A percentile compares a stretch with the other conserved stretches of the same genome.
Evolutionary conservation across 2,888 invertebrate species (phyloP).

Genomic region (Frankliniella intonsa): DNA sequence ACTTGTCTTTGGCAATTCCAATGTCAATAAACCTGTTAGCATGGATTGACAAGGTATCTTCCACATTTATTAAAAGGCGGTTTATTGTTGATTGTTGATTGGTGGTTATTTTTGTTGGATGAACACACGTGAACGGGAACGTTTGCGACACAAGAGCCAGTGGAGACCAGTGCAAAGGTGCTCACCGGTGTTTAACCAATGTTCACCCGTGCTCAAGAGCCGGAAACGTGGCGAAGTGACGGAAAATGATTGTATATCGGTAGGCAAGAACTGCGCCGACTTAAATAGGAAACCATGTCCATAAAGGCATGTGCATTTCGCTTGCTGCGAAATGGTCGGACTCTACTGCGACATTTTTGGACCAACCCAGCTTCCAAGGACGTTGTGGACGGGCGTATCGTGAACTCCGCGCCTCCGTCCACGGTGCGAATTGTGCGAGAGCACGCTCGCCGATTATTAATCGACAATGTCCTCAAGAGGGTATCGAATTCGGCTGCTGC

Average conservation of each 20-base stretch:
- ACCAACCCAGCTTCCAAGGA: constrained; percentile 36
- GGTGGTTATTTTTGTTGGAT: too few species aligned
- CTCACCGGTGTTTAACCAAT: not conserved
- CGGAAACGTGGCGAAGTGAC: not conserved
- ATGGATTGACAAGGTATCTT: too few species aligned
- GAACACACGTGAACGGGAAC: too few species aligned
- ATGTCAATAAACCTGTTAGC: too few species aligned
- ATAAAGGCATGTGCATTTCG: constrained; percentile 42
- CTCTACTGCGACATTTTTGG: constrained; percentile 49
- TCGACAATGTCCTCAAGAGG: constrained; percentile 64
- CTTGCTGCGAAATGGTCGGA: constrained; percentile 58
- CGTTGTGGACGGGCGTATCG: constrained; percentile 35
- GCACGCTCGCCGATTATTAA: constrained; percentile 60
- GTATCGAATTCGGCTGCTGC: constrained; percentile 63
- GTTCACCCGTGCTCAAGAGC: not conserved
- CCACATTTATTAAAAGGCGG: too few species aligned
- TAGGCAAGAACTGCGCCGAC: not conserved
- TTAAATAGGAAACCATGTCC: not conserved
- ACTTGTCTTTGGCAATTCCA: too few species aligned
- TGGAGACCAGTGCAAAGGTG: not conserved
- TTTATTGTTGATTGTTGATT: too few species aligned
- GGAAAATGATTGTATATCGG: not conserved
- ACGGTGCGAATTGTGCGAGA: constrained; percentile 41
- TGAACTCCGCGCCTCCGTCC: constrained; percentile 41
- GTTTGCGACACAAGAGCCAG: not conserved